phyloP scores from a whole-genome alignment of 2,113 vertebrate genomes.

The Neolamprologus devosi region DNA sequence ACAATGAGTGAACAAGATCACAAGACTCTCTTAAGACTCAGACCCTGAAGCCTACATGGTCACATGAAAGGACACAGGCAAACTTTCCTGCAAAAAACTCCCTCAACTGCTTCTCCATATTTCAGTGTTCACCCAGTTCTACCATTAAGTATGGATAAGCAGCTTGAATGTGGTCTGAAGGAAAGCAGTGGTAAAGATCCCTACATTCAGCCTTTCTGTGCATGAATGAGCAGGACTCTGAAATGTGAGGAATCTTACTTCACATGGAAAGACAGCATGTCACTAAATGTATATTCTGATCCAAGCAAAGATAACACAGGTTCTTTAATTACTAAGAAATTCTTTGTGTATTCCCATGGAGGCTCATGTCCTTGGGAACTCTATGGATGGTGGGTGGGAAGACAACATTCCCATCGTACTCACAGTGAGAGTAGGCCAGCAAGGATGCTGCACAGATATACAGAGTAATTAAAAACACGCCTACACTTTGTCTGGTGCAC shows the following conservation, averaged over 20 bases:
- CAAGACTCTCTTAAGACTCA: constrained; percentile 37
- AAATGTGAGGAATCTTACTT: background rate
- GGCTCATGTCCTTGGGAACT: constrained; percentile 10
- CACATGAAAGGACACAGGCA: constrained; percentile 4
- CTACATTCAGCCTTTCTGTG: background rate
- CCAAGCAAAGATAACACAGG: background rate
- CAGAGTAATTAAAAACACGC: constrained; percentile 42
- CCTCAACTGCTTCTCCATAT: background rate
- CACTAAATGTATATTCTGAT: background rate
- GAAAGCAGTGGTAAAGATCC: background rate
- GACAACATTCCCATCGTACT: background rate
- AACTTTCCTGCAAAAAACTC: background rate
- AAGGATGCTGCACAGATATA: background rate
- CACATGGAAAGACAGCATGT: background rate
- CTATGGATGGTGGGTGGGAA: background rate
- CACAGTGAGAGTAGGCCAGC: background rate
- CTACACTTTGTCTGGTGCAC: background rate
- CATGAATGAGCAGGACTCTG: background rate
- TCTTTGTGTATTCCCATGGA: constrained; percentile 12
- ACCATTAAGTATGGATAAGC: background rate
- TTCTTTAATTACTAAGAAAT: constrained; percentile 28
- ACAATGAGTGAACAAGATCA: constrained; percentile 14
- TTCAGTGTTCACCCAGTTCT: background rate
- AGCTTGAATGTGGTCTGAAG: background rate
- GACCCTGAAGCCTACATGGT: background rate